A percentile compares a stretch with the other conserved stretches of the same genome.
These are phyloP conservation scores for Tyto alba DNA, from an alignment of 2,113 vertebrate genomes.

Conservation along the genomic window DNA sequence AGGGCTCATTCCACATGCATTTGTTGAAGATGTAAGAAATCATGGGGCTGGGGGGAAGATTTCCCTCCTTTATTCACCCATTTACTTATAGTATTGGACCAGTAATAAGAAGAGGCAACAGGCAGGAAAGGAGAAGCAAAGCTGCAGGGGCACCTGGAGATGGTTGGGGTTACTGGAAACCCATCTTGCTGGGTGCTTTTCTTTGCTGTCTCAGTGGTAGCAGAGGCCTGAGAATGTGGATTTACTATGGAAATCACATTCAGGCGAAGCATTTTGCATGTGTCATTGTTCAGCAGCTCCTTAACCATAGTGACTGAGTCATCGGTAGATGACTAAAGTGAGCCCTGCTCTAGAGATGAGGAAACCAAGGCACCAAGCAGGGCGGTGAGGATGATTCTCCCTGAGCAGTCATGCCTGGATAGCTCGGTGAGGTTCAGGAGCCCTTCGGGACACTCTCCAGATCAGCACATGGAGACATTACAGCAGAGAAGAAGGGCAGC, in stretches of 20 bases:
- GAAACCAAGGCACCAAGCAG: background rate
- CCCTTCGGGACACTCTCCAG: background rate
- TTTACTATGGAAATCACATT: background rate
- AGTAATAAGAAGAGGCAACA: background rate
- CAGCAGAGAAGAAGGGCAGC: background rate
- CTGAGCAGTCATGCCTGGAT: background rate
- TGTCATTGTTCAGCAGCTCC: background rate
- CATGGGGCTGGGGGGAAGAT: background rate
- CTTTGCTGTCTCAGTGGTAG: background rate
- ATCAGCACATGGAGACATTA: fast-evolving
- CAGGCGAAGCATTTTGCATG: background rate
- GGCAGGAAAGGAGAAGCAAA: background rate
- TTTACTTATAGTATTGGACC: background rate
- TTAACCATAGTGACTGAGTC: background rate
- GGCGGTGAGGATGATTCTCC: background rate
- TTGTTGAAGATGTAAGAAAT: background rate
- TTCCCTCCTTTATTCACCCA: background rate
- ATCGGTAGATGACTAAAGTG: background rate
- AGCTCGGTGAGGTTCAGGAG: background rate
- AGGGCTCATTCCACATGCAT: background rate
- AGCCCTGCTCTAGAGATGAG: background rate
- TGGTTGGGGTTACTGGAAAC: background rate
- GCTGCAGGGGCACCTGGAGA: background rate
- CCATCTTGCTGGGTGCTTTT: background rate
- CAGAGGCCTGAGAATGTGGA: background rate